Evolutionary conservation across 2,888 invertebrate genomes (phyloP).

Genomic region (Hydraecia micacea): DNA sequence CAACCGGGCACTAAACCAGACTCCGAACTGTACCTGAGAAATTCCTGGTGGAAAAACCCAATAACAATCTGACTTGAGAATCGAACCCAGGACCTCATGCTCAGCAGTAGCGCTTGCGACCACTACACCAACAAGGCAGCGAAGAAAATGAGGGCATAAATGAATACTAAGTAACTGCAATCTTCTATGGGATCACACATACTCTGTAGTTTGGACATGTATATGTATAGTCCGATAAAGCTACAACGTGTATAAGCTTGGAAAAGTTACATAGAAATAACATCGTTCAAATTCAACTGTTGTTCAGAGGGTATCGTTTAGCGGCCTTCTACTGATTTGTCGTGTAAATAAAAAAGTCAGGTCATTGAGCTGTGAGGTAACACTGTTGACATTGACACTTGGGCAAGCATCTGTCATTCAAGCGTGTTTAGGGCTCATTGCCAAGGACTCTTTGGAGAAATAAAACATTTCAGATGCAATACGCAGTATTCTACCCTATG

Average conservation of each 20-base stretch:
- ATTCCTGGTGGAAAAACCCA: not conserved
- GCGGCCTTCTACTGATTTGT: constrained; percentile 25
- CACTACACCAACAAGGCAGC: not conserved
- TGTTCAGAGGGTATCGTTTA: constrained; percentile 11
- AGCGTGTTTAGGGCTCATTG: constrained; percentile 16
- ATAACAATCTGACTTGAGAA: accelerated
- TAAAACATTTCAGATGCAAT: not conserved
- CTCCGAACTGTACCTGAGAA: too few relatives aligned
- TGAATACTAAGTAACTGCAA: not conserved
- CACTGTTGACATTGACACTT: constrained; percentile 34
- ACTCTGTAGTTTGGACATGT: not conserved
- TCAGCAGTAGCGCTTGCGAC: not conserved
- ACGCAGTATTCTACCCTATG: too few relatives aligned
- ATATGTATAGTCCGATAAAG: not conserved
- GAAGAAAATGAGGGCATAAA: not conserved
- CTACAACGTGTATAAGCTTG: not conserved
- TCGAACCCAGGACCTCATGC: not conserved
- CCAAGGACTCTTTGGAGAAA: not conserved
- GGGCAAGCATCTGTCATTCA: not conserved
- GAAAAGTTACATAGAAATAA: not conserved
- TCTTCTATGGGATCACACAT: not conserved
- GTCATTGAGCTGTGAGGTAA: constrained; percentile 38
- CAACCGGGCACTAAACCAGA: too few relatives aligned
- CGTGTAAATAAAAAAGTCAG: constrained; percentile 29
- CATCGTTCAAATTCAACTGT: constrained; percentile 4